phyloP scores from a whole-genome alignment of 1,140 invertebrate species.

The Neodiprion fabricii region DNA sequence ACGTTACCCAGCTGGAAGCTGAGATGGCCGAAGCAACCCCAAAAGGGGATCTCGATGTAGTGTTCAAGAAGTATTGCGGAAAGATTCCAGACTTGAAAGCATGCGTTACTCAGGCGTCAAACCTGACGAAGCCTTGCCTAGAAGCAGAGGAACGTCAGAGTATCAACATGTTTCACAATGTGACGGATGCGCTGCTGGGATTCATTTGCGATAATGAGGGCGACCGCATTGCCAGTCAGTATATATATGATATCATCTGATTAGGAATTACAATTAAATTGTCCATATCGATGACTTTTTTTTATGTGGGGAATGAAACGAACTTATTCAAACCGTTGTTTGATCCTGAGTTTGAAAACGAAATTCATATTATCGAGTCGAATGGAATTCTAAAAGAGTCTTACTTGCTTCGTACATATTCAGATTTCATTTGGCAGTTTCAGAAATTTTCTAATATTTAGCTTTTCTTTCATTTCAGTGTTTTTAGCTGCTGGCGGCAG shows the following conservation, averaged over 20 bases:
- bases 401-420: background rate
- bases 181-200: slow-evolving; percentile 70
- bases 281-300: slow-evolving; percentile 6
- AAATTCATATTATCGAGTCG: too few species aligned
- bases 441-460: slow-evolving; percentile 13
- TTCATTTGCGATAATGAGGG: slow-evolving; percentile 81
- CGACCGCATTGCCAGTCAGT: slow-evolving; percentile 79
- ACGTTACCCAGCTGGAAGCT: slow-evolving; percentile 60
- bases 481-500: slow-evolving; percentile 80
- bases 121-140: slow-evolving; percentile 69
- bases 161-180: slow-evolving; percentile 66
- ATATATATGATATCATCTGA: slow-evolving; percentile 21
- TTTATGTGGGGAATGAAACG: slow-evolving; percentile 7
- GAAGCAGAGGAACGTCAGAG: slow-evolving; percentile 65
- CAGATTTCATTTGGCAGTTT: slow-evolving; percentile 2
- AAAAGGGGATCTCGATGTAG: slow-evolving; percentile 67
- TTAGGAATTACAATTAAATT: background rate
- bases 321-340: slow-evolving; percentile 26
- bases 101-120: slow-evolving; percentile 69
- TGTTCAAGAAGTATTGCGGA: slow-evolving; percentile 74
- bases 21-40: slow-evolving; percentile 69
- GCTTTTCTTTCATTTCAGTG: slow-evolving; percentile 62
- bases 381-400: too few species aligned
- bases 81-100: slow-evolving; percentile 65
- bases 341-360: background rate